These are phyloP conservation scores for Bujurquina vittata DNA, from an alignment of 2,113 vertebrate genomes.

Conservation along the genomic window DNA sequence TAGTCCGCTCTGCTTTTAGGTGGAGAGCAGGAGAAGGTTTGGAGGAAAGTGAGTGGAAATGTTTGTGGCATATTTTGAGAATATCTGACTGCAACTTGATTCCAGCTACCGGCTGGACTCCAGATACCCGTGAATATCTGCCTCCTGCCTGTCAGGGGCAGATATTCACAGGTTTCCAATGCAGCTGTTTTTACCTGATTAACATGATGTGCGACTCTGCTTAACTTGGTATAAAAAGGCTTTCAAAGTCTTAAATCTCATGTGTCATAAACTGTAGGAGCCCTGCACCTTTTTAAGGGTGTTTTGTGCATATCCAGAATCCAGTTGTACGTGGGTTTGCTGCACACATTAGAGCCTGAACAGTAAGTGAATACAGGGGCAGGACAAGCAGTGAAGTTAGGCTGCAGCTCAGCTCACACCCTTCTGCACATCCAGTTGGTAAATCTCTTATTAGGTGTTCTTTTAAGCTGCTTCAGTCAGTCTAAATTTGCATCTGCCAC, in stretches of 20 bases:
- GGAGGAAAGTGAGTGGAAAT: too few species aligned
- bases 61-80: too few species aligned
- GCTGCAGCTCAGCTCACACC: not conserved
- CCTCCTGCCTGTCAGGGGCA: too few species aligned
- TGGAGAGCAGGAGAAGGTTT: too few species aligned
- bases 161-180: too few species aligned
- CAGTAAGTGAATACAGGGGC: not conserved
- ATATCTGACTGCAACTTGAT: too few species aligned
- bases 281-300: not conserved
- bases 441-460: not conserved
- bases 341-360: not conserved
- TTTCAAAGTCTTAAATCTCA: not conserved
- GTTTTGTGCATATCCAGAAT: not conserved
- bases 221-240: fast-evolving
- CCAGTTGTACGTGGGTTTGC: not conserved
- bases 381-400: not conserved
- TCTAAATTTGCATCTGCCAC: fast-evolving
- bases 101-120: too few species aligned
- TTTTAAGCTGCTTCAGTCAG: not conserved
- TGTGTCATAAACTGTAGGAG: not conserved
- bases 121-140: too few species aligned
- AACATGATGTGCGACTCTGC: not conserved
- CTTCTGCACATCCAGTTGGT: not conserved
- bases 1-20: too few species aligned
- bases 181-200: too few species aligned